Evolutionary conservation across 2,797 vertebrate species (phyloP).

Genomic region (Sebastes nivosus): DNA sequence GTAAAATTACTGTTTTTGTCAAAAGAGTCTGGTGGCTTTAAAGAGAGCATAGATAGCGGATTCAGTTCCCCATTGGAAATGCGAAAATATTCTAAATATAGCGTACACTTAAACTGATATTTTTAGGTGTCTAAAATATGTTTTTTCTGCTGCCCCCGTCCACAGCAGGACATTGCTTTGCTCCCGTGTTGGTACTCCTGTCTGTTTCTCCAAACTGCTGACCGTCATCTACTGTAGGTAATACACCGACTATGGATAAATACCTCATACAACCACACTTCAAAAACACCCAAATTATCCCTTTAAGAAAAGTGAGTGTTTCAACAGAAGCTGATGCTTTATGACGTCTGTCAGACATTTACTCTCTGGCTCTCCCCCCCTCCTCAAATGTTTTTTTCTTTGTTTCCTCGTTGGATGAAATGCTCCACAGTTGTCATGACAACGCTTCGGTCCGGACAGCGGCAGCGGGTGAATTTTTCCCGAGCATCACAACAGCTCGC

Average conservation of each 20-base stretch:
- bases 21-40: not conserved
- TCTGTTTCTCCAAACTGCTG: not conserved
- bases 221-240: not conserved
- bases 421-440: slow-evolving; percentile 64
- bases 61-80: too few relatives aligned
- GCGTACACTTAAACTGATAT: not conserved
- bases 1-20: not conserved
- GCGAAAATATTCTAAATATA: not conserved
- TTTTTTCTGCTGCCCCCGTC: not conserved
- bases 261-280: not conserved
- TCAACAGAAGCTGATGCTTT: slow-evolving; percentile 43
- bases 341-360: slow-evolving; percentile 29
- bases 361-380: slow-evolving; percentile 7
- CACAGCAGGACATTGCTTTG: not conserved
- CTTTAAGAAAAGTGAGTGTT: slow-evolving; percentile 19
- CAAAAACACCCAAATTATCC: not conserved
- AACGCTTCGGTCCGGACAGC: slow-evolving; percentile 38
- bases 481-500: slow-evolving; percentile 77
- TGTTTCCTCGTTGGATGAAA: slow-evolving; percentile 35
- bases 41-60: too few relatives aligned
- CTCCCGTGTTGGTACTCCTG: not conserved
- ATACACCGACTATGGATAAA: not conserved
- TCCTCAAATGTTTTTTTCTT: not conserved
- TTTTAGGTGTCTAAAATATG: not conserved
- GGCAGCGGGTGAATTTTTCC: slow-evolving; percentile 30